Base-by-base conservation (phyloP, 2,113 vertebrate species). In the Xyrauchen texanus region DNA sequence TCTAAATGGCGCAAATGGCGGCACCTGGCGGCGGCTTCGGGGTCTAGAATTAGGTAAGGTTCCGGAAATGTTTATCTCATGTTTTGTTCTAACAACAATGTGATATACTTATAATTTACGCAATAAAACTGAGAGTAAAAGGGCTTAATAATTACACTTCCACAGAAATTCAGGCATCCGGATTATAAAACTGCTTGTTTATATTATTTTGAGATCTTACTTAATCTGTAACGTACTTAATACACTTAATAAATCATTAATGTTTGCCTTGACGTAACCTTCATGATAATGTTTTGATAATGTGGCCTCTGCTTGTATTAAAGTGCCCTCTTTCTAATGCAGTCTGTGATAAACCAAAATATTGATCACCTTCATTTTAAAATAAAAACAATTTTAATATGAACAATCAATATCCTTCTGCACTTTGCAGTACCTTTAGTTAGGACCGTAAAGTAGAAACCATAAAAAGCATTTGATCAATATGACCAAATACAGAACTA, bases 391-490 rank as follows among this genome's bases (percentile, higher is more conserved):
- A 15, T 61, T 42, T 49, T 53, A 58, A 80, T 57, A 58, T 13
- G 69, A 74, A 80, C 42, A 78, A 81, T 83, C 78, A 67, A 83
- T 83, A 83, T 53, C 62, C 21, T 57, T 62, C 49, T 72, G 78
- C 76, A 79, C 74, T 83, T 78, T 74, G 77, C 63, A 53, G 46
- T n/a, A 34, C 8, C 63, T 76, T 46, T 64, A 64, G 60, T 81
- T 66, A 66, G 49, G 69, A 71, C 68, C 9, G 55, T 46, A 68
- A 15, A 55, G 58, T 53, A 76, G 52, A 66, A n/a, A 45, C 55
- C 46, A 64, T 76, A 76, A 76, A 73, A 47, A 62, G 58, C 66
- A 66, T 49, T 53, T 12, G 64, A 79, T 79, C 79, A 47, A 85
- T 78, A 66, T 13, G 21, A 15, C 65, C 13, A 60, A 75, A 83